phyloP scores from a whole-genome alignment of 2,113 vertebrate genomes.

The Paramormyrops kingsleyae region DNA sequence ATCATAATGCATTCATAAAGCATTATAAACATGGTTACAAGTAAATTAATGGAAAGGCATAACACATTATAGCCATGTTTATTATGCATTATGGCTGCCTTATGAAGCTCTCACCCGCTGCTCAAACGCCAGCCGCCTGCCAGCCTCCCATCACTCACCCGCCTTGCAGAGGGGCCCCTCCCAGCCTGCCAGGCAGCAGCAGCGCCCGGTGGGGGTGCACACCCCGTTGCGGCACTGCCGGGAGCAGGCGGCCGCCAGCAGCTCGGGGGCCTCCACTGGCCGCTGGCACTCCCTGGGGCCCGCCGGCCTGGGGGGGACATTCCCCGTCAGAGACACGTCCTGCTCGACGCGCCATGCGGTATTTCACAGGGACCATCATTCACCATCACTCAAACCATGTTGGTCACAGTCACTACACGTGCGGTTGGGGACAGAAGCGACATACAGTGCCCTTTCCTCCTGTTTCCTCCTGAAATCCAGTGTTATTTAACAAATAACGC shows the following conservation, averaged over 20 bases:
- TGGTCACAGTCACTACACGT: not conserved
- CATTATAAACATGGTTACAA: no score
- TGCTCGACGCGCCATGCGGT: not conserved
- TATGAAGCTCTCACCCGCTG: not conserved
- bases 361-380: not conserved
- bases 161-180: constrained; percentile 71
- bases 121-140: not conserved
- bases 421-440: not conserved
- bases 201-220: constrained; percentile 86
- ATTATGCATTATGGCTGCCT: no score
- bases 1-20: no score
- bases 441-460: not conserved
- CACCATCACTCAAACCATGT: not conserved
- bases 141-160: not conserved
- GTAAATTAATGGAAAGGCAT: no score
- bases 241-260: constrained; percentile 81
- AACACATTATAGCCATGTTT: no score
- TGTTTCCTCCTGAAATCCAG: not conserved
- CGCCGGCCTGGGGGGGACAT: constrained; percentile 62
- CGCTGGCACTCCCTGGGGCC: constrained; percentile 88
- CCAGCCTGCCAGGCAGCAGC: constrained; percentile 93
- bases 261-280: constrained; percentile 71
- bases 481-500: not conserved
- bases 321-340: not conserved
- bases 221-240: constrained; percentile 88